These are phyloP conservation scores for Amiota communis DNA, from an alignment of 2,888 invertebrate species.

Conservation along the genomic window DNA sequence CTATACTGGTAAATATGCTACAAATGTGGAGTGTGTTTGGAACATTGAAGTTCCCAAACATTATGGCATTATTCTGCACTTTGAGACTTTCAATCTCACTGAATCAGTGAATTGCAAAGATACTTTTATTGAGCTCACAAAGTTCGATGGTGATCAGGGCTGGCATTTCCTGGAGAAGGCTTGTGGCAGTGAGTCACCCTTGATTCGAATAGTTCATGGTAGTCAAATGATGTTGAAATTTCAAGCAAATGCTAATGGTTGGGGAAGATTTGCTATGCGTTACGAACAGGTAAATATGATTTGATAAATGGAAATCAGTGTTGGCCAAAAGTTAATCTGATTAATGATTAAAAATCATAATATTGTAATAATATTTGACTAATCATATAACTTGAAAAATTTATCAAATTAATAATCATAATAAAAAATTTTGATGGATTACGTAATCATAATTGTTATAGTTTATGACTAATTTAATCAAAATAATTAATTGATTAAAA, in stretches of 20 bases:
- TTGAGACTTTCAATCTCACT: conserved; percentile 55
- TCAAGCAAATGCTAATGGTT: conserved; percentile 73
- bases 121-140: conserved; percentile 75
- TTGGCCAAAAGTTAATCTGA: too few species aligned
- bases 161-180: conserved; percentile 74
- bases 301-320: background rate
- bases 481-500: too few species aligned
- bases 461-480: too few species aligned
- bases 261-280: conserved; percentile 63
- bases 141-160: conserved; percentile 40
- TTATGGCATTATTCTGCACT: conserved; percentile 49
- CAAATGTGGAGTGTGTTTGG: conserved; percentile 85
- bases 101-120: conserved; percentile 77
- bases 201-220: conserved; percentile 74
- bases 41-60: conserved; percentile 79
- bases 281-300: conserved; percentile 47
- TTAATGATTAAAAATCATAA: too few species aligned
- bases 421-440: too few species aligned
- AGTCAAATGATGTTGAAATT: conserved; percentile 80
- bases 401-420: too few species aligned
- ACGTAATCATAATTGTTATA: too few species aligned
- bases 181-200: conserved; percentile 76
- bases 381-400: too few species aligned
- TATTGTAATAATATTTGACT: too few species aligned
- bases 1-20: conserved; percentile 82